Base-by-base conservation (phyloP, 30 jellyfish, hydroid and myxozoan species). In the Turritopsis dohrnii region DNA sequence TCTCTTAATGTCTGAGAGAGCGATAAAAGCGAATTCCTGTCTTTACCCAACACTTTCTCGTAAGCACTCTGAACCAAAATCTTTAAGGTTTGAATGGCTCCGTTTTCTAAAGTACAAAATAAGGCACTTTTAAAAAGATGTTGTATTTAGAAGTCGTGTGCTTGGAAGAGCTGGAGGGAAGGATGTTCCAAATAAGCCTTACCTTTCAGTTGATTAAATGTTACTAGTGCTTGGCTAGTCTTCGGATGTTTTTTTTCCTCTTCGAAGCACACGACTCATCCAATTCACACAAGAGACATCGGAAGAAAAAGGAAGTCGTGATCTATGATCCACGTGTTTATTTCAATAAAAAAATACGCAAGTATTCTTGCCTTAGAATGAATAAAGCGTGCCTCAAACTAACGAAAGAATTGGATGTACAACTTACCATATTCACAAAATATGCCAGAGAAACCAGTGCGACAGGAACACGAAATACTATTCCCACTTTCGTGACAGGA, bases 381-480 rank as follows among this genome's bases (percentile, higher is more conserved):
- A n/a, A n/a, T 13, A 41, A 41, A 3, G 60, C 13, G 13, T 41
- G 60, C 60, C 9, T 5, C 9, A 13, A 41, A 41, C 13, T 3
- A 41, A 13, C 60, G 13, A 3, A 3, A 41, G 13, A 41, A 13
- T 41, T 13, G 13, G 9, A 41, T 41, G 5, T 41, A 41, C 13
- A 41, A 7, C 77, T 69, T 69, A 69, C 77, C 77, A 69, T 69
- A 69, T 69, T 69, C 77, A 27, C 77, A 69, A 1, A 69, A 69
- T 16, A 21, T 69, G 9, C 77, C 77, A 69, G 31, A n/a, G 77
- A 69, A 69, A 7, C 77, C 77, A n/a, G 23, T 23, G 16, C 30
- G 28, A 69, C 77, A 69, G 0, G 77, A 1, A 27, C 77, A 69
- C 30, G 77, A 69, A 7, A 69, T 69, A n/a, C 23, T 69, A 23